phyloP scores from a whole-genome alignment of 1,140 invertebrate species.

The Mesaphorura yosii region DNA sequence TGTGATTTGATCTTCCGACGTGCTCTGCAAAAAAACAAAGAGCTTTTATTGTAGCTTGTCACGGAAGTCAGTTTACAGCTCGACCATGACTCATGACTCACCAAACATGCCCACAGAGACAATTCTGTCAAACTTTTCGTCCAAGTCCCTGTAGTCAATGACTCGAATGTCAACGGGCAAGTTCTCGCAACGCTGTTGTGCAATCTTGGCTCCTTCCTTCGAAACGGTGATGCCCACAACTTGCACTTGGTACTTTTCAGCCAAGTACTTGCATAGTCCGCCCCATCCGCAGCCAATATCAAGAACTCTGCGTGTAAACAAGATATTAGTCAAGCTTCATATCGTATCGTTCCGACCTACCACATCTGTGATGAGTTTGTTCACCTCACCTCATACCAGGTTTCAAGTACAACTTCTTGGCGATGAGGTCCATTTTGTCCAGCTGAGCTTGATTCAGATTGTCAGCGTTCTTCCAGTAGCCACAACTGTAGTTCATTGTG shows the following conservation, averaged over 20 bases:
- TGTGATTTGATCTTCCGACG: conserved; percentile 25
- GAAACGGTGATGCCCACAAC: conserved; percentile 27
- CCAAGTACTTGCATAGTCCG: conserved; percentile 25
- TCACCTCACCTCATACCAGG: conserved; percentile 21
- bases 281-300: conserved; percentile 26
- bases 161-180: conserved; percentile 23
- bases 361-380: conserved; percentile 20
- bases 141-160: conserved; percentile 25
- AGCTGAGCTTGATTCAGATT: conserved; percentile 31
- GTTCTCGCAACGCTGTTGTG: conserved; percentile 7
- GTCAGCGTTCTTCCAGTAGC: conserved; percentile 17
- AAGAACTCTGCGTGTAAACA: too few species aligned
- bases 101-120: conserved; percentile 29
- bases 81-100: too few species aligned
- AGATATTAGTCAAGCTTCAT: too few species aligned
- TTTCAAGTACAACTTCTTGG: conserved; percentile 31
- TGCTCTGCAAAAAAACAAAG: too few species aligned
- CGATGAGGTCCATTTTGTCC: conserved; percentile 33
- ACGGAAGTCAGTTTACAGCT: too few species aligned
- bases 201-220: conserved; percentile 17
- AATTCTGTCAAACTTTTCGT: conserved; percentile 28
- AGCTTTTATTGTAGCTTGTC: too few species aligned
- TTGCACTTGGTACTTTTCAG: conserved; percentile 23
- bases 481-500: conserved; percentile 17
- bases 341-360: too few species aligned